phyloP scores from a whole-genome alignment of 2,888 invertebrate species.

The Dicycla oo region DNA sequence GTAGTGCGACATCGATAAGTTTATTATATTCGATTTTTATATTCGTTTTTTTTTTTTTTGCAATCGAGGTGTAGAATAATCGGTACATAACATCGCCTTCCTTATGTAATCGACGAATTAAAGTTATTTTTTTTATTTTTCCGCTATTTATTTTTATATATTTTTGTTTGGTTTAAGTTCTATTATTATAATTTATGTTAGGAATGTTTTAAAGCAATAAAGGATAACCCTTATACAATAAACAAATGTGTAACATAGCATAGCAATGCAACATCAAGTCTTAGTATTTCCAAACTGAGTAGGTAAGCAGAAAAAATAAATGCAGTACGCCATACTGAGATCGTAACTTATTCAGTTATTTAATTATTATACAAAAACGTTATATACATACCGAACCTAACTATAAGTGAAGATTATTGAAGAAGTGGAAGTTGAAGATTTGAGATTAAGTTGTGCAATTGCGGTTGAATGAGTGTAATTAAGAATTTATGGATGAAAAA shows the following conservation, averaged over 20 bases:
- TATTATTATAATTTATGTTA: background rate
- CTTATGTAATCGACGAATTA: background rate
- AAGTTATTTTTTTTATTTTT: conserved; percentile 17
- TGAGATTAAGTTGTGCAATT: too few relatives aligned
- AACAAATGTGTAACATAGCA: background rate
- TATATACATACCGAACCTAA: too few relatives aligned
- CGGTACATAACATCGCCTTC: background rate
- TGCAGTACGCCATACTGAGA: background rate
- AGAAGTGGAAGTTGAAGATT: too few relatives aligned
- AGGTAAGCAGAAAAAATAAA: background rate
- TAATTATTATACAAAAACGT: too few relatives aligned
- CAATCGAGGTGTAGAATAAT: conserved; percentile 22
- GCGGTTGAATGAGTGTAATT: too few relatives aligned
- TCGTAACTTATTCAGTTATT: too few relatives aligned
- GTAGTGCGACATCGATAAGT: conserved; percentile 46
- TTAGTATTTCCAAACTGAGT: background rate
- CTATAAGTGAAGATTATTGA: too few relatives aligned
- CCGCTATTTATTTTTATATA: background rate
- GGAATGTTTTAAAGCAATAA: background rate
- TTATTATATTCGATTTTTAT: conserved; percentile 49
- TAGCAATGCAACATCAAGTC: background rate
- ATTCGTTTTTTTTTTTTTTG: conserved; percentile 23
- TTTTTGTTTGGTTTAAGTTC: background rate
- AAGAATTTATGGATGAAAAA: too few relatives aligned
- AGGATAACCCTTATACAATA: background rate